Percentiles rank a stretch among this genome's conserved stretches.
phyloP scores from a whole-genome alignment of 2,113 vertebrate species.

The Xerus inauris region DNA sequence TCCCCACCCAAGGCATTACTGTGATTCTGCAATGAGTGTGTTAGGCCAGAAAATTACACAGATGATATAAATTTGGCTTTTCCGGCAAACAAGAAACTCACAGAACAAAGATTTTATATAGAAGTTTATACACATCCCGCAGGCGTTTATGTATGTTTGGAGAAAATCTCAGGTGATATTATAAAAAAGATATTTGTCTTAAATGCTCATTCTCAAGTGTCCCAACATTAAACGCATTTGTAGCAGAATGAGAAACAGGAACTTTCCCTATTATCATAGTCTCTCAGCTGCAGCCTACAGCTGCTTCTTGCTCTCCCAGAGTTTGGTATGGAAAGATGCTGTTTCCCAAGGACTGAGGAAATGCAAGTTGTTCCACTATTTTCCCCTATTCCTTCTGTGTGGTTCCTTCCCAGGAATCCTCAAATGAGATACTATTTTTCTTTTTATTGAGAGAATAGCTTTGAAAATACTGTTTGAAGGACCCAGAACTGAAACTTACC shows the following conservation, averaged over 20 bases:
- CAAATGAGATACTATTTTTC: neutral
- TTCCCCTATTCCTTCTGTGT: neutral
- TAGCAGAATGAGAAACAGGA: neutral
- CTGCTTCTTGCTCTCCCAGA: neutral
- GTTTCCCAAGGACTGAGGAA: neutral
- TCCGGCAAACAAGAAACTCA: neutral
- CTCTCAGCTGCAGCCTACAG: neutral
- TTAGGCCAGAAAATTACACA: constrained; percentile 51
- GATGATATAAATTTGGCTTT: constrained; percentile 46
- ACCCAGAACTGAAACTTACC: neutral
- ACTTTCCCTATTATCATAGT: neutral
- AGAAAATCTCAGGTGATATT: neutral
- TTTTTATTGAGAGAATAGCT: neutral
- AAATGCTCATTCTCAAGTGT: neutral
- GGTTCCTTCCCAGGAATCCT: neutral
- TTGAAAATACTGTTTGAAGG: constrained; percentile 32
- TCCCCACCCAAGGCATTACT: constrained; percentile 20
- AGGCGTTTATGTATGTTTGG: neutral
- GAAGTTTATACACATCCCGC: neutral
- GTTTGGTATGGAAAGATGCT: neutral
- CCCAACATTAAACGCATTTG: neutral
- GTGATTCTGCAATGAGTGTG: constrained; percentile 50
- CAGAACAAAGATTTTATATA: neutral
- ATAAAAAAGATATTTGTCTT: neutral
- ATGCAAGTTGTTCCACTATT: neutral